Percentiles rank a stretch among this genome's conserved stretches.
Evolutionary conservation across 2,888 invertebrate genomes (phyloP).

Genomic region (Sesia apiformis): DNA sequence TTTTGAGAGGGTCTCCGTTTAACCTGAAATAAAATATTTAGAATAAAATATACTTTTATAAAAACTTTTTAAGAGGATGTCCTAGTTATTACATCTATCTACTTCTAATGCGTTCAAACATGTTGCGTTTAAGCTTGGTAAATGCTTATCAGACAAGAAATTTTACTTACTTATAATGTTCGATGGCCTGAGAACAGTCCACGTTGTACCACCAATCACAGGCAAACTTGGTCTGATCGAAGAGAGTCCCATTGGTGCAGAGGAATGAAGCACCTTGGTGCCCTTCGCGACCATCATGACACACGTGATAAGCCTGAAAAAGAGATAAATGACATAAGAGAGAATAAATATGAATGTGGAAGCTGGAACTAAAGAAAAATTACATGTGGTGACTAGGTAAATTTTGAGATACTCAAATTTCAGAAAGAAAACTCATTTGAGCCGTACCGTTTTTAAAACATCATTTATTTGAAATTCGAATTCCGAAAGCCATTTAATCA

Average conservation of each 20-base stretch:
- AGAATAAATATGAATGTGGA: too few species aligned
- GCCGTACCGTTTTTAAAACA: too few species aligned
- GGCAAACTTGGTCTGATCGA: constrained; percentile 88
- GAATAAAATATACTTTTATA: not conserved
- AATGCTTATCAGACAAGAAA: too few species aligned
- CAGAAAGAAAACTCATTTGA: too few species aligned
- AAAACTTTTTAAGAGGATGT: not conserved
- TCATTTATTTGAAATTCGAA: too few species aligned
- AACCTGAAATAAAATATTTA: constrained; percentile 68
- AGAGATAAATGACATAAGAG: not conserved
- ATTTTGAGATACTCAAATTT: too few species aligned
- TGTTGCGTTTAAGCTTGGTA: too few species aligned
- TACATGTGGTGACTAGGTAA: too few species aligned
- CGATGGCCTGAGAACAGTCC: constrained; percentile 83
- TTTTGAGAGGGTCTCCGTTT: constrained; percentile 85
- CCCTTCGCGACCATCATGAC: constrained; percentile 90
- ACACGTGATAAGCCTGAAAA: constrained; percentile 87
- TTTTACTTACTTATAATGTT: constrained; percentile 79
- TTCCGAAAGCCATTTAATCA: too few species aligned
- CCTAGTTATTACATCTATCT: not conserved
- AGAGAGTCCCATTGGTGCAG: constrained; percentile 90
- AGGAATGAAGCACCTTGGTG: constrained; percentile 88
- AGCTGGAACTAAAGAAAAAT: too few species aligned
- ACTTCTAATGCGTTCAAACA: too few species aligned
- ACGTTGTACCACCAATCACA: constrained; percentile 97